These are phyloP conservation scores for Otus scops DNA, from an alignment of 2,797 vertebrate genomes.

Conservation along the genomic window DNA sequence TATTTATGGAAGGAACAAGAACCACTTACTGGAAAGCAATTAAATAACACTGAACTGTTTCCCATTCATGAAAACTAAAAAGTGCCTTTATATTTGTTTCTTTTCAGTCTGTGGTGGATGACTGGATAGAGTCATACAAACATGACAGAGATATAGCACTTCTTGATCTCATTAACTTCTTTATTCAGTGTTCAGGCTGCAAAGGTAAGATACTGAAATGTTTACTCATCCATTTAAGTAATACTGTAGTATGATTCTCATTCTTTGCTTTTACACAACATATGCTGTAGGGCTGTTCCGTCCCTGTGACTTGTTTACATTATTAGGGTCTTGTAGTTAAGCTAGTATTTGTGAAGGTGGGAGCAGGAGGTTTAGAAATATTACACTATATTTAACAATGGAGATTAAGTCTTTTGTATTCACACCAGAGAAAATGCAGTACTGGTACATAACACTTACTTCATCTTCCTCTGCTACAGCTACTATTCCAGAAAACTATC, in stretches of 20 bases:
- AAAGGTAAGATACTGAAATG: slow-evolving; percentile 84
- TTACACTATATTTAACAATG: neutral
- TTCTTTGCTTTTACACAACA: neutral
- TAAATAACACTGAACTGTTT: neutral
- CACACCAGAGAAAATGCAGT: neutral
- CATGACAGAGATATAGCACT: slow-evolving; percentile 94
- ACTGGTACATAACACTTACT: neutral
- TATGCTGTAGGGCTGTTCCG: neutral
- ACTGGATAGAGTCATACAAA: slow-evolving; percentile 99
- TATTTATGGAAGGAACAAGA: neutral
- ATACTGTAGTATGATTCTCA: neutral
- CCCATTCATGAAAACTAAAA: slow-evolving; percentile 1
- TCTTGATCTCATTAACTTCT: slow-evolving; percentile 99
- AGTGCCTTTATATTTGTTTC: slow-evolving; percentile 41
- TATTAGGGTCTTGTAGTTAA: neutral
- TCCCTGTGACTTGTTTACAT: neutral
- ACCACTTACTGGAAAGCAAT: neutral
- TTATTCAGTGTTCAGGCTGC: slow-evolving; percentile 99
- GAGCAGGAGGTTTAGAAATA: neutral
- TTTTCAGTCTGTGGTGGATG: slow-evolving; percentile 93
- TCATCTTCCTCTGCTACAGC: neutral
- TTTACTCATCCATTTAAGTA: neutral
- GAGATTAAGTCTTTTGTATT: neutral
- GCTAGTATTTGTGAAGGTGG: neutral
- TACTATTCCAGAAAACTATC: neutral